Base-by-base conservation (phyloP, 2,888 invertebrate species). In the Cremastobaeus sp. region DNA sequence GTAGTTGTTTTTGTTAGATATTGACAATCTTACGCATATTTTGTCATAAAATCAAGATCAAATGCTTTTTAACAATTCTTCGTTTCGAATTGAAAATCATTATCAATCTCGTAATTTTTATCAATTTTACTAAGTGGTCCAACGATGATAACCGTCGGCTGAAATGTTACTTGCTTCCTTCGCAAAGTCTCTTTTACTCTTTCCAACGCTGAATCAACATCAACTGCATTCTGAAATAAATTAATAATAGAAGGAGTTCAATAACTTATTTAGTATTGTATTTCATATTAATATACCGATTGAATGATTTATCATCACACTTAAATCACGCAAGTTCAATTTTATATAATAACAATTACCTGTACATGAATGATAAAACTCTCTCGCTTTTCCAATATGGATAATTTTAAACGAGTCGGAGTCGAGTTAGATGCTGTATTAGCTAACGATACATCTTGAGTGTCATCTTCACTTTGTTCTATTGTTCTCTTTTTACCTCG, bases 361-460 rank as follows among this genome's bases (percentile, higher is more conserved):
- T 28, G 12, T 1, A 45, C 28, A 45, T 45, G 45, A 8, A 45
- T 45, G 12, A 28, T 15, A 15, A 45, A 45, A 20, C 45, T 45
- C 28, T 45, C 45, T 2, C 25, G 14, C 15, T 45, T 45, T 28
- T 45, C 45, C 28, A 28, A 14, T 8, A 45, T 15, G 14, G 45
- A 14, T 28, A 45, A 28, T 45, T 45, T 25, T 3, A 15, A 6
- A 8, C 45, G 45, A n/a, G n/a, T n/a, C n/a, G n/a, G n/a, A n/a
- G n/a, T n/a, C n/a, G n/a, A n/a, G n/a, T n/a, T n/a, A n/a, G 0
- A 14, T 3, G 32, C n/a, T 32, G 32, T 32, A 2, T 32, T n/a
- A 11, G 9, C 6, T 32, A n/a, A 32, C 30, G 4, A n/a, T 4
- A 32, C n/a, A 32, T 1, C 4, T 9, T 32, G 32, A 4, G 32